Base-by-base conservation (phyloP, 2,797 vertebrate species). In the Tiaroga cobitis region DNA sequence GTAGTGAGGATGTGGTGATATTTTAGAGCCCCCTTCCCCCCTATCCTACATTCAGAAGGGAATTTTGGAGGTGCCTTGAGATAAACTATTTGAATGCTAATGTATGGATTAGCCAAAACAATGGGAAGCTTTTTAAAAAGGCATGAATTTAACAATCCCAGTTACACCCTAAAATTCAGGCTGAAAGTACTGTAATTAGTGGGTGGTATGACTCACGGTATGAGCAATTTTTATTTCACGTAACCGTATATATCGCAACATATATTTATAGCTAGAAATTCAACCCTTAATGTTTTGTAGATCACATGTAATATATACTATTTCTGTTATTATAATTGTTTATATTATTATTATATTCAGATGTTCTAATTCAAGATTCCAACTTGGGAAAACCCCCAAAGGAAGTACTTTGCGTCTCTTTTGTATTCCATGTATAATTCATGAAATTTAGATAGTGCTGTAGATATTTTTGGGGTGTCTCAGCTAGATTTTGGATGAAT, bases 1-100 rank as follows among this genome's bases (percentile, higher is more conserved):
- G 69, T 81, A 59, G 34, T 49, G 82, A 87, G 82, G 84, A 86
- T 86, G 85, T 87, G 87, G 83, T 77, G 63, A 78, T 78, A 39
- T 51, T 61, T 86, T 21, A 80, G 73, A 74, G 65, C 49, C 78
- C 81, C 81, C 61, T 26, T 43, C 18, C 61, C 87, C 54, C 80
- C 29, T 21, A 32, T 21, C 85, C 84, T 74, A n/a, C 49, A 75
- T 54, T 83, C 82, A 61, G 34, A 67, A 54, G 54, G 51, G 81
- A 70, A 63, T 83, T 82, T 82, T 83, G 51, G 39, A 73, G 32
- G 49, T 4, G 24, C 69, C 41, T 63, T 68, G 16, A 80, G 61
- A 80, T 41, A 5, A 76, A 61, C 67, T 43, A 72, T 85, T 73
- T 87, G 80, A 81, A 80, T 80, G 86, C 61, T 86, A 77, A 78